Evolutionary conservation across 1,140 invertebrate species (phyloP).

Genomic region (Probaryconus sp.): DNA sequence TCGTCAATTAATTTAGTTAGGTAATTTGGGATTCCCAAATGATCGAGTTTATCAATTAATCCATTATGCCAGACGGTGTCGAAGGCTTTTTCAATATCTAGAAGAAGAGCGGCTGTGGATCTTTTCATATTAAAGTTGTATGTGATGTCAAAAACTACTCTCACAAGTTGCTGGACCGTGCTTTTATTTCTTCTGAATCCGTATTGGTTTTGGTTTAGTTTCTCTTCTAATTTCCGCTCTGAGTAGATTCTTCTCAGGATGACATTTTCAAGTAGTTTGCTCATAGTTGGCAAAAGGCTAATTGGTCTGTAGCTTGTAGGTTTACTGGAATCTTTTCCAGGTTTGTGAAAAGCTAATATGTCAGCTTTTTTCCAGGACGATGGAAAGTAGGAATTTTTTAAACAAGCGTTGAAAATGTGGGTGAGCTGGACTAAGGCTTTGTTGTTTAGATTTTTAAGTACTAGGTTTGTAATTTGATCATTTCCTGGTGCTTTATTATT

Average conservation of each 20-base stretch:
- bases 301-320: constrained; percentile 28
- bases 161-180: constrained; percentile 14
- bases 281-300: constrained; percentile 23
- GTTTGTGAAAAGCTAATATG: constrained; percentile 70
- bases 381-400: constrained; percentile 66
- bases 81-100: constrained; percentile 63
- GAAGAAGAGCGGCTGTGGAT: constrained; percentile 25
- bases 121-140: constrained; percentile 15
- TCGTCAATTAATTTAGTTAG: constrained; percentile 22
- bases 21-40: constrained; percentile 24
- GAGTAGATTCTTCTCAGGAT: constrained; percentile 1
- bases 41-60: constrained; percentile 51
- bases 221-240: background rate
- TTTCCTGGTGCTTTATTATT: constrained; percentile 64
- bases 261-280: constrained; percentile 27
- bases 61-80: constrained; percentile 64
- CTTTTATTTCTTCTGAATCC: constrained; percentile 1
- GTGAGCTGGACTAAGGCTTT: constrained; percentile 63
- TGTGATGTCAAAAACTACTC: background rate
- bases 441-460: constrained; percentile 67
- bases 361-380: constrained; percentile 67
- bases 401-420: constrained; percentile 61
- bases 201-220: constrained; percentile 9
- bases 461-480: constrained; percentile 64
- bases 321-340: constrained; percentile 60